phyloP scores from a whole-genome alignment of 2,113 vertebrate species.

The Aythya baeri region DNA sequence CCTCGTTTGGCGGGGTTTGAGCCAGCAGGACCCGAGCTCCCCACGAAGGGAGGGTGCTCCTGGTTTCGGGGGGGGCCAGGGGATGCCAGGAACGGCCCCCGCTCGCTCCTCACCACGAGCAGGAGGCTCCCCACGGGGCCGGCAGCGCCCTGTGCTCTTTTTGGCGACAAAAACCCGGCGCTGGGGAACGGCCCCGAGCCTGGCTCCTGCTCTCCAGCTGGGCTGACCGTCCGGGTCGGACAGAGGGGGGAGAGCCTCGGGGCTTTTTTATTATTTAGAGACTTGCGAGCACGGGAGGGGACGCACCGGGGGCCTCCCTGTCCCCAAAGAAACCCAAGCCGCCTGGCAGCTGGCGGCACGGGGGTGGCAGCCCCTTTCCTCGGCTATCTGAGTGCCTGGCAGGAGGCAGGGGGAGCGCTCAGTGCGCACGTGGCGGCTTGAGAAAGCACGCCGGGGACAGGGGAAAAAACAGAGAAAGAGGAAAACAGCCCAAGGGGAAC shows the following conservation, averaged over 20 bases:
- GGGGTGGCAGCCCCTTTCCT: neutral
- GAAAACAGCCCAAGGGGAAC: neutral
- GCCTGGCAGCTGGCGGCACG: neutral
- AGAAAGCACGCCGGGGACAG: neutral
- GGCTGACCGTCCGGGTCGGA: neutral
- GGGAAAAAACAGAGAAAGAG: neutral
- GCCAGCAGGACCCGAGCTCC: neutral
- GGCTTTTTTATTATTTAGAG: neutral
- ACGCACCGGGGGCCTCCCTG: neutral
- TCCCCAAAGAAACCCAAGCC: neutral
- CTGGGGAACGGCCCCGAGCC: too few species aligned
- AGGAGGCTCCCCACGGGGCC: neutral
- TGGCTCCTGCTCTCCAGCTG: neutral
- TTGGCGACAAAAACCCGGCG: neutral
- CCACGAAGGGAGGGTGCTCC: neutral
- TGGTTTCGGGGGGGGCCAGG: neutral
- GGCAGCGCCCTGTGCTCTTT: neutral
- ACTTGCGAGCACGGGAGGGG: neutral
- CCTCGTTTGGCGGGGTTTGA: neutral
- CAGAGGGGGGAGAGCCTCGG: neutral
- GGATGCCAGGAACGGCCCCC: neutral
- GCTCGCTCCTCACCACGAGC: neutral
- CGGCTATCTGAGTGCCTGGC: neutral
- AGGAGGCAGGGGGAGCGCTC: neutral
- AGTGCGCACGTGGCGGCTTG: fast-evolving